phyloP scores from a whole-genome alignment of 1,140 invertebrate genomes.

The Myzus persicae region DNA sequence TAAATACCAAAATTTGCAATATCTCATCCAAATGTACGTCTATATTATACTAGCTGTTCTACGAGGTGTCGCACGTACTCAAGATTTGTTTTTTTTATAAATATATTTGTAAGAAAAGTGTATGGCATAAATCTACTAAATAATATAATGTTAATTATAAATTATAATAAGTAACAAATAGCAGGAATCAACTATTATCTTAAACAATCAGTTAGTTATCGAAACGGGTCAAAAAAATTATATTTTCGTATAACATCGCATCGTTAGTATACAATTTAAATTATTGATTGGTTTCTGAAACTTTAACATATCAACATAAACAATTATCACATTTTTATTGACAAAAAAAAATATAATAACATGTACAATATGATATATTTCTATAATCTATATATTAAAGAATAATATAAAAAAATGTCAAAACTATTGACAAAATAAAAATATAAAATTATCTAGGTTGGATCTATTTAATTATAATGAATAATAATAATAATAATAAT shows the following conservation, averaged over 20 bases:
- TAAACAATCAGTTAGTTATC: neutral
- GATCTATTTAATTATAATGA: neutral
- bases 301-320: neutral
- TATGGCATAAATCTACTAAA: too few relatives aligned
- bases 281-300: neutral
- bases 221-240: neutral
- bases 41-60: too few relatives aligned
- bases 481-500: neutral
- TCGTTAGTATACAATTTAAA: neutral
- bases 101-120: too few relatives aligned
- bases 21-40: too few relatives aligned
- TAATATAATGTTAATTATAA: too few relatives aligned
- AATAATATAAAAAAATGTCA: neutral
- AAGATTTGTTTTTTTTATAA: too few relatives aligned
- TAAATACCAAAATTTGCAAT: too few relatives aligned
- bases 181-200: neutral
- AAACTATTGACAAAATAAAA: neutral
- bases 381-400: neutral
- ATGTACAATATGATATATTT: neutral
- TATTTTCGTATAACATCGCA: neutral
- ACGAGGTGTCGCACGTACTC: too few relatives aligned
- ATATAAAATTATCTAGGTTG: neutral
- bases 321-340: neutral
- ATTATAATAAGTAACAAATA: too few relatives aligned
- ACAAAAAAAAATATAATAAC: too few relatives aligned